Evolutionary conservation across 2,113 vertebrate genomes (phyloP), one percentile per base, ranked within the genome.

Genomic region (Antennarius striatus): DNA sequence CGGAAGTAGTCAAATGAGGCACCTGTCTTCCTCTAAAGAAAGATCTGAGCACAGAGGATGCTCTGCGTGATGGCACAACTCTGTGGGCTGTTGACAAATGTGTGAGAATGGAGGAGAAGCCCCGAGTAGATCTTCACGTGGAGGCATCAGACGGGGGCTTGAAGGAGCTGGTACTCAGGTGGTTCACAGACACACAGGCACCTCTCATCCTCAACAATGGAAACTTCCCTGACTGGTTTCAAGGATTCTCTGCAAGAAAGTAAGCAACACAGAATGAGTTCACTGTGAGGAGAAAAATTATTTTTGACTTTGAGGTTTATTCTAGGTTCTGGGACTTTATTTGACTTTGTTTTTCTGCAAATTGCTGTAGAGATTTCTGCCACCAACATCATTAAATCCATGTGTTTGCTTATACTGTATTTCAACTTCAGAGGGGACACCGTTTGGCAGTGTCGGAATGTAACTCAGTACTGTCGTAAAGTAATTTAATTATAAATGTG

Each of bases 101-200:
- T 14, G 22, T 8, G 30, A 61, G 71, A 43, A 94, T 91, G 92
- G 89, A 91, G 45, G 80, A 62, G 14, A 71, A 52, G 5, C 39
- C 53, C 5, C 32, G n/a, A 0, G 50, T 48, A 0, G 83, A 82
- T 1, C 14, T 73, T 1, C 42, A 17, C 12, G n/a, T 29, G 32
- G 66, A 65, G 62, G 52, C 12, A 4, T 63, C 80, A 0, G 81
- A 80, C 4, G 88, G 88, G 22, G 82, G 86, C 32, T 87, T 95
- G 71, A 93, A 86, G 67, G 92, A 95, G 0, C 84, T 83, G 82
- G 95, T 93, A 0, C 80, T 80, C 36, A 78, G 77, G 29, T 98
- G 96, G 95, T 96, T 96, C 55, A 85, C 90, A 3, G 91, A 92
- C 83, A 96, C 94, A 0, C 95, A 96, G 86, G 94, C 91, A 0